Conservation (phyloP, 2,113 vertebrate genomes). For the Xenopus borealis region DNA sequence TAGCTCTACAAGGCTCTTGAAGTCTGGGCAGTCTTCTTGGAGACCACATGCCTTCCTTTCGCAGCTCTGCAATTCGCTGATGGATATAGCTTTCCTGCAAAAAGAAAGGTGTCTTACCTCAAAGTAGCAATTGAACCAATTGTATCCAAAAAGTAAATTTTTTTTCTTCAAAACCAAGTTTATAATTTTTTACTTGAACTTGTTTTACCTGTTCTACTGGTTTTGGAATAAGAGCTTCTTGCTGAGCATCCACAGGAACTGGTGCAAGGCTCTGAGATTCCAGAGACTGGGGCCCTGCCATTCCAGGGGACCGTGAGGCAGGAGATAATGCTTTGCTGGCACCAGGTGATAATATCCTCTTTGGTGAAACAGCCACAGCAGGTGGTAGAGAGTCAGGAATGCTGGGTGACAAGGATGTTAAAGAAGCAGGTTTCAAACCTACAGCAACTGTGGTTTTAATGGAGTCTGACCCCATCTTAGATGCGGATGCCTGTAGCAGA, state of each 20-base stretch:
- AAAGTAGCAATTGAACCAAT: too few species aligned
- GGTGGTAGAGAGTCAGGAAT: slow-evolving; percentile 54
- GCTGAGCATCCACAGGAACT: slow-evolving; percentile 6
- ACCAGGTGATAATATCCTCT: slow-evolving; percentile 56
- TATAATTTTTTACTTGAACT: too few species aligned
- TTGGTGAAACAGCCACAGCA: slow-evolving; percentile 52
- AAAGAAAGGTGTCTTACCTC: neutral
- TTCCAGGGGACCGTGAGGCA: slow-evolving; percentile 62
- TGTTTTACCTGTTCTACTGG: slow-evolving; percentile 29
- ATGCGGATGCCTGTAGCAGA: slow-evolving; percentile 60
- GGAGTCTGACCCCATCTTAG: slow-evolving; percentile 51
- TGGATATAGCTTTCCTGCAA: slow-evolving; percentile 75
- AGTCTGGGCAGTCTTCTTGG: slow-evolving; percentile 86
- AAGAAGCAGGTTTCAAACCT: slow-evolving; percentile 60
- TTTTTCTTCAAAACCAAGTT: too few species aligned
- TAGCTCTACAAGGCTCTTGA: slow-evolving; percentile 84
- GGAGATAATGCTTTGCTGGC: slow-evolving; percentile 55
- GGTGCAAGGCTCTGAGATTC: slow-evolving; percentile 57
- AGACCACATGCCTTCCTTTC: slow-evolving; percentile 94
- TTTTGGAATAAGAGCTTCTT: slow-evolving; percentile 15
- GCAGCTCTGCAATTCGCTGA: slow-evolving; percentile 82
- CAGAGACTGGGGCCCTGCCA: slow-evolving; percentile 52
- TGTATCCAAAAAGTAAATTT: too few species aligned
- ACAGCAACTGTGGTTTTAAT: slow-evolving; percentile 64
- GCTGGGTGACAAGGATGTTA: slow-evolving; percentile 57